Percentiles rank a stretch among this genome's conserved stretches.
phyloP scores from a whole-genome alignment of 2,888 invertebrate species.

The Trachelus troglodyta region DNA sequence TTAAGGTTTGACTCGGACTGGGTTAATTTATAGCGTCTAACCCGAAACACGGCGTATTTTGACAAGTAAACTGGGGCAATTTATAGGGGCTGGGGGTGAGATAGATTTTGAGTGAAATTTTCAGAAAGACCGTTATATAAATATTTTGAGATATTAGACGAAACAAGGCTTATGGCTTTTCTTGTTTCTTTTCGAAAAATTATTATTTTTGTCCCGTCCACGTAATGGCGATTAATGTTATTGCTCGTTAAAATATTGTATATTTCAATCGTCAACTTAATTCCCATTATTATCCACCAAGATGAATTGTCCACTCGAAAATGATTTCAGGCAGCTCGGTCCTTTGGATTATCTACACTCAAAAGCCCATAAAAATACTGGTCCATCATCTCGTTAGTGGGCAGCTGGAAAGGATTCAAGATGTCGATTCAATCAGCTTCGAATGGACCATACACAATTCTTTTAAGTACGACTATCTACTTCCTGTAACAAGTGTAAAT shows the following conservation, averaged over 20 bases:
- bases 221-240: background rate
- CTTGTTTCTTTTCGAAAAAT: background rate
- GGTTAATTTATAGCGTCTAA: constrained; percentile 35
- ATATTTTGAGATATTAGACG: constrained; percentile 56
- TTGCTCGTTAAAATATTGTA: background rate
- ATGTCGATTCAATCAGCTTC: background rate
- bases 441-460: background rate
- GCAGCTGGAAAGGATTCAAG: background rate
- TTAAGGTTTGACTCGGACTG: constrained; percentile 9
- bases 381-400: background rate
- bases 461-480: background rate
- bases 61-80: constrained; percentile 50
- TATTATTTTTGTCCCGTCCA: background rate
- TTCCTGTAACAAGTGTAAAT: background rate
- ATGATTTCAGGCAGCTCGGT: background rate
- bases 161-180: constrained; percentile 38
- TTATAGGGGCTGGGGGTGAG: constrained; percentile 34
- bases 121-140: constrained; percentile 16
- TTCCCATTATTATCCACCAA: background rate
- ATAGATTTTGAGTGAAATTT: constrained; percentile 18
- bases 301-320: background rate
- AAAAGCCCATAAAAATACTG: background rate
- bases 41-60: constrained; percentile 41
- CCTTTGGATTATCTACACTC: background rate
- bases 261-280: background rate